These are phyloP conservation scores for Struthio camelus DNA, from an alignment of 2,113 vertebrate genomes.

Conservation along the genomic window DNA sequence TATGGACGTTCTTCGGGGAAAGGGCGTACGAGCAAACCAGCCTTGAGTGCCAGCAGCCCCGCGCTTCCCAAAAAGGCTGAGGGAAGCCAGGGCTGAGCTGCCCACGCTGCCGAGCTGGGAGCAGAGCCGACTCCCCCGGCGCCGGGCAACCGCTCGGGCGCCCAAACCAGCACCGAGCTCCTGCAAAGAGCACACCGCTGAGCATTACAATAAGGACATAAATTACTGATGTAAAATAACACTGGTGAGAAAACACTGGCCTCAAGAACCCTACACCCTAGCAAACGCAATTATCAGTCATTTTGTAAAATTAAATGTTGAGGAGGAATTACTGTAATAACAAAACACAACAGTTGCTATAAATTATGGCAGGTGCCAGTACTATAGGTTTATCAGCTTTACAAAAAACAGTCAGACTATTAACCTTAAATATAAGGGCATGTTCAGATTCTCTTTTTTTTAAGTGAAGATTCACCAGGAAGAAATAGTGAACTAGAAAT, in stretches of 20 bases:
- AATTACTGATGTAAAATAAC: fast-evolving
- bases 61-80: not conserved
- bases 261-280: not conserved
- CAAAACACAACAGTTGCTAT: not conserved
- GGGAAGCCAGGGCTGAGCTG: not conserved
- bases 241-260: not conserved
- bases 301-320: not conserved
- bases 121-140: not conserved
- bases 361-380: not conserved
- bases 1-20: not conserved
- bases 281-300: not conserved
- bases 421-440: not conserved
- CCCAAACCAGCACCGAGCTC: not conserved
- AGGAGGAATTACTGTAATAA: not conserved
- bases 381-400: not conserved
- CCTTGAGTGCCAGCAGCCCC: fast-evolving
- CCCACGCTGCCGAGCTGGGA: not conserved
- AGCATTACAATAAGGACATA: fast-evolving
- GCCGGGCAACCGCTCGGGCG: not conserved
- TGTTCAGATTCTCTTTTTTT: not conserved
- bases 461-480: not conserved
- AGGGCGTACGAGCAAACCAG: not conserved
- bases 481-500: not conserved
- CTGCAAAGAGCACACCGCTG: fast-evolving
- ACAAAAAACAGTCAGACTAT: not conserved